Conservation (phyloP, 2,888 invertebrate species). For the Parnassius mnemosyne region DNA sequence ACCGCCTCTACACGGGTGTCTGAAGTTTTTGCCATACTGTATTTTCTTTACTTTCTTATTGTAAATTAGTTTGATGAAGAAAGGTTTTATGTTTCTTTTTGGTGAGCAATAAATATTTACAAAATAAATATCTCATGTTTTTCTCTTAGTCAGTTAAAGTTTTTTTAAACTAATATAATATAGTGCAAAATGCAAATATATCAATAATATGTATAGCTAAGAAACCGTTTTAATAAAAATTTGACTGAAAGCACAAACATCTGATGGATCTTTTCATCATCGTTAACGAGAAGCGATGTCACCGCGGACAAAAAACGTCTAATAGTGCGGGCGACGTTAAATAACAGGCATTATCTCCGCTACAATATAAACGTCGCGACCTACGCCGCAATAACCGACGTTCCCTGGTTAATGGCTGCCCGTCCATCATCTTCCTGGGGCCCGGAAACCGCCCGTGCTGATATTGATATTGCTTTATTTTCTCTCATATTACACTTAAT, state of each 20-base stretch:
- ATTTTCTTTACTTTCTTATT: too few species aligned
- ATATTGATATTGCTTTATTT: conserved; percentile 41
- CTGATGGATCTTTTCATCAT: conserved; percentile 34
- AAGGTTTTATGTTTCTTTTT: too few species aligned
- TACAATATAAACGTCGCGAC: conserved; percentile 66
- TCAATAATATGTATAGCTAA: too few species aligned
- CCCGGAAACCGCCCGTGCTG: conserved; percentile 34
- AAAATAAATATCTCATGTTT: too few species aligned
- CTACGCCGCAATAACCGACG: conserved; percentile 60
- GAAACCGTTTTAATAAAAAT: conserved; percentile 18
- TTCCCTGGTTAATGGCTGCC: conserved; percentile 55
- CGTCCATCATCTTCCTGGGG: conserved; percentile 56
- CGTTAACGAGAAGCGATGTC: conserved; percentile 53
- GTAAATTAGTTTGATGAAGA: too few species aligned
- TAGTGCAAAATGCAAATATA: too few species aligned
- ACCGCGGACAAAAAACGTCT: conserved; percentile 51
- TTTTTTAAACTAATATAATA: too few species aligned
- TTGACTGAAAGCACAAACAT: conserved; percentile 34
- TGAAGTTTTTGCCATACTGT: too few species aligned
- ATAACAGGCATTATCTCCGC: conserved; percentile 65
- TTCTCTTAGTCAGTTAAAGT: too few species aligned
- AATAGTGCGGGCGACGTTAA: conserved; percentile 59
- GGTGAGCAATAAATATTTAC: too few species aligned
- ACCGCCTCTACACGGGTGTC: too few species aligned
- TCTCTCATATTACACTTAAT: conserved; percentile 16